phyloP scores from a whole-genome alignment of 2,797 vertebrate species.

The Geotrypetes seraphini region DNA sequence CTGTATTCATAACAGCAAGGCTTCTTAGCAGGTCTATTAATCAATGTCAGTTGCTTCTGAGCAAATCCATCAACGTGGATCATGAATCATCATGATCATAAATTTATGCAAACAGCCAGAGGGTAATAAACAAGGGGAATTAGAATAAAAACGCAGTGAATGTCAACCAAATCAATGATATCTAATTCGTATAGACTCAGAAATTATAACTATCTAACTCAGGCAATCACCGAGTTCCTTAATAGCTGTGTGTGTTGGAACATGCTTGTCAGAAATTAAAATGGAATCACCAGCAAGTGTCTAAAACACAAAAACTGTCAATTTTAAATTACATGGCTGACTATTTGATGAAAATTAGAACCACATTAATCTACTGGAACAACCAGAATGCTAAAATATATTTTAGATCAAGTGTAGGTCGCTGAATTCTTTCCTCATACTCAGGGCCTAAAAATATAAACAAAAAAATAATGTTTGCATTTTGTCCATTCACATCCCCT shows the following conservation, averaged over 20 bases:
- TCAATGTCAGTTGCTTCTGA: constrained; percentile 28
- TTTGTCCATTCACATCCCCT: too few species aligned
- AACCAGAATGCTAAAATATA: constrained; percentile 8
- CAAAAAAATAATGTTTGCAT: too few species aligned
- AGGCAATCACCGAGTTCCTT: constrained; percentile 45
- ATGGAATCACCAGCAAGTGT: constrained; percentile 38
- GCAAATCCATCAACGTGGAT: constrained; percentile 28
- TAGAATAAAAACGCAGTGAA: constrained; percentile 35
- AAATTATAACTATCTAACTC: constrained; percentile 40
- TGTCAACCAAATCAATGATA: constrained; percentile 48
- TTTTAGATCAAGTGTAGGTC: constrained; percentile 1
- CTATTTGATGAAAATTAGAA: constrained; percentile 39
- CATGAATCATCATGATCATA: constrained; percentile 34
- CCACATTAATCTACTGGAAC: constrained; percentile 9
- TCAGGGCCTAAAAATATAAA: too few species aligned
- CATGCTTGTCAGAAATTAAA: constrained; percentile 53
- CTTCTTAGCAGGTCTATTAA: constrained; percentile 33
- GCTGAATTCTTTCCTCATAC: constrained; percentile 18
- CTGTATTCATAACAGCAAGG: constrained; percentile 6
- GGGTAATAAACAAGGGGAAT: constrained; percentile 37
- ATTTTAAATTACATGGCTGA: constrained; percentile 36
- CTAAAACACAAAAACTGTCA: constrained; percentile 29
- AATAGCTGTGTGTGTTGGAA: constrained; percentile 47
- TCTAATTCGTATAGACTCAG: constrained; percentile 44
- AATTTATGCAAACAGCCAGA: constrained; percentile 42